These are phyloP conservation scores for Asobara japonica DNA, from an alignment of 1,140 invertebrate species.

Conservation along the genomic window DNA sequence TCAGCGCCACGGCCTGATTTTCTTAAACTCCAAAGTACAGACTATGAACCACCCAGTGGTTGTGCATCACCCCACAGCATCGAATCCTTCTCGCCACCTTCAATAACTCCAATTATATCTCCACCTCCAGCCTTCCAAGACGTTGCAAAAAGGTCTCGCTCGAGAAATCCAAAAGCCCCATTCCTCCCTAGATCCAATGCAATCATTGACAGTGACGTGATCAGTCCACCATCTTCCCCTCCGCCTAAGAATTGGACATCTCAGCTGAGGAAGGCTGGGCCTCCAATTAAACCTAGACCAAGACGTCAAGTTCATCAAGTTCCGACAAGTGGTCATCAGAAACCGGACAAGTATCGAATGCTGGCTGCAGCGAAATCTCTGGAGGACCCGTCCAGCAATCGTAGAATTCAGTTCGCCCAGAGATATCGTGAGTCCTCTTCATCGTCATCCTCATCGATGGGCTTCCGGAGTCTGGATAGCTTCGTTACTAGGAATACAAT, in stretches of 20 bases:
- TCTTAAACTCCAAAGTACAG: constrained; percentile 57
- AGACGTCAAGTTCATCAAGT: constrained; percentile 41
- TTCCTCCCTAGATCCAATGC: constrained; percentile 70
- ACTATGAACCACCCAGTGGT: constrained; percentile 56
- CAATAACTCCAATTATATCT: constrained; percentile 71
- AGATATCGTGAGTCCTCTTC: constrained; percentile 69
- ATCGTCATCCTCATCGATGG: constrained; percentile 69
- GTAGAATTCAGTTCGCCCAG: constrained; percentile 67
- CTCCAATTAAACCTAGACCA: constrained; percentile 34
- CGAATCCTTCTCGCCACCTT: constrained; percentile 67
- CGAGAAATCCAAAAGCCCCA: constrained; percentile 56
- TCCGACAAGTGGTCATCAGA: constrained; percentile 37
- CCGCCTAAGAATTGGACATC: constrained; percentile 55
- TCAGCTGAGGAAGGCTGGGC: constrained; percentile 44
- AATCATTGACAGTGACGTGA: constrained; percentile 68
- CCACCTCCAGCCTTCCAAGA: constrained; percentile 73
- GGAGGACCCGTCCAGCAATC: constrained; percentile 66
- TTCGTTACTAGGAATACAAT: constrained; percentile 63
- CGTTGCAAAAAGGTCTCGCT: constrained; percentile 53
- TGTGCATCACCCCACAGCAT: constrained; percentile 63
- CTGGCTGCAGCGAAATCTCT: constrained; percentile 70
- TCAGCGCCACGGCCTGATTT: constrained; percentile 51
- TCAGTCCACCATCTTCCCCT: constrained; percentile 66
- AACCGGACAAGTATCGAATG: constrained; percentile 55
- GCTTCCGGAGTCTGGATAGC: constrained; percentile 70